Evolutionary conservation across 1,140 invertebrate species (phyloP), one percentile per base, ranked within the genome.

Genomic region (Glossosoma conforme): DNA sequence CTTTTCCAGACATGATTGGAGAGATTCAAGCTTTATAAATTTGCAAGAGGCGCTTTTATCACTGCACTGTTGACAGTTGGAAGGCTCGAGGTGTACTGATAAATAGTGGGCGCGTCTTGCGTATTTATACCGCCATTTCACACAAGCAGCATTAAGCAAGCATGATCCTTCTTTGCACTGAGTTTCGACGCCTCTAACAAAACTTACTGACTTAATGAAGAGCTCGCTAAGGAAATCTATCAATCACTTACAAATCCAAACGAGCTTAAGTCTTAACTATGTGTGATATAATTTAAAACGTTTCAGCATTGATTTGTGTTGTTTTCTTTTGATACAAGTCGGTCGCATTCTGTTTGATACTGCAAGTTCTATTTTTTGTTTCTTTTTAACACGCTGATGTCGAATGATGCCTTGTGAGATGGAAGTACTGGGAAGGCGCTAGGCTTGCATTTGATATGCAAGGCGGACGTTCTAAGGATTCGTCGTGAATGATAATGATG

Each of bases 1-100:
- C 65, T 70, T 71, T 74, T 54, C 63, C 60, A 56, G 70, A 67
- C 62, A 72, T 70, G 73, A 76, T 77, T 61, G 65, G 18, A 25
- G 45, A 3, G 9, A 36, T 22, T 32, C 14, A 42, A 35, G 15
- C 32, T 13, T 13, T 13, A 13, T 33, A 15, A 33, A 33, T 41
- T 38, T 10, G 20, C 21, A 18, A 10, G 25, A 19, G n/a, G 69
- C 54, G 57, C 54, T 58, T 15, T 54, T 58, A 50, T n/a, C 44
- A 61, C 63, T 62, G 54, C 64, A 63, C 51, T 74, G 70, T 65
- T 67, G 56, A 72, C 67, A 62, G 65, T 58, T 61, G 62, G 62
- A 66, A 59, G 60, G 64, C 61, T 66, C 61, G 59, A 62, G 62
- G 63, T 62, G 60, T 64, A 73, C 68, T 74, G 69, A 69, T 71